A percentile compares a stretch with the other conserved stretches of the same genome.
These are phyloP conservation scores for Pseudomyrmex sp. DNA, from an alignment of 1,140 invertebrate species.

Conservation along the genomic window DNA sequence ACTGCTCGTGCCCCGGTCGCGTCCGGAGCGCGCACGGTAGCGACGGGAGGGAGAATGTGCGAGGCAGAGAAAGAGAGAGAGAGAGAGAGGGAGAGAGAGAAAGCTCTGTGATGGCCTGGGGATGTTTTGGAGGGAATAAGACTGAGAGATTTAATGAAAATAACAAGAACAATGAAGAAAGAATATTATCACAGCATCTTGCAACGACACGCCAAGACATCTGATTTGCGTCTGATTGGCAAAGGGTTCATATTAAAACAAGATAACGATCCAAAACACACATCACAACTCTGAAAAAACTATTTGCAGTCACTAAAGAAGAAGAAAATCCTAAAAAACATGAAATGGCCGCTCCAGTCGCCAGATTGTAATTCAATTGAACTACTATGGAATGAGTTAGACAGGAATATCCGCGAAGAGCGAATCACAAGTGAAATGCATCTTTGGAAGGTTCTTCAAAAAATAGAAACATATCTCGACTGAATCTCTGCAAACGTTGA, in stretches of 20 bases:
- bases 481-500: conserved; percentile 21
- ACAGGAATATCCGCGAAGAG: not conserved
- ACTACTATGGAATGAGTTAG: not conserved
- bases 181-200: too few species aligned
- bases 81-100: too few species aligned
- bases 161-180: too few species aligned
- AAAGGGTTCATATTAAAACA: conserved; percentile 74
- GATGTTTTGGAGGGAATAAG: too few species aligned
- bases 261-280: conserved; percentile 80
- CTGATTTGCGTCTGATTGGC: conserved; percentile 59
- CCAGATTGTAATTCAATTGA: conserved; percentile 11
- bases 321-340: conserved; percentile 55
- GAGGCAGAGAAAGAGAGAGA: too few species aligned
- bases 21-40: too few species aligned
- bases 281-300: conserved; percentile 60
- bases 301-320: conserved; percentile 62
- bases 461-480: conserved; percentile 47
- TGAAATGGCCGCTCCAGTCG: conserved; percentile 65
- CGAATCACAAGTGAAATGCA: conserved; percentile 69
- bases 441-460: not conserved
- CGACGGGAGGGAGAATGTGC: too few species aligned
- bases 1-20: too few species aligned
- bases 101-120: too few species aligned
- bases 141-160: too few species aligned
- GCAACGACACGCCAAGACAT: conserved; percentile 66